phyloP scores from a whole-genome alignment of 2,113 vertebrate species.

The Cinclus cinclus region DNA sequence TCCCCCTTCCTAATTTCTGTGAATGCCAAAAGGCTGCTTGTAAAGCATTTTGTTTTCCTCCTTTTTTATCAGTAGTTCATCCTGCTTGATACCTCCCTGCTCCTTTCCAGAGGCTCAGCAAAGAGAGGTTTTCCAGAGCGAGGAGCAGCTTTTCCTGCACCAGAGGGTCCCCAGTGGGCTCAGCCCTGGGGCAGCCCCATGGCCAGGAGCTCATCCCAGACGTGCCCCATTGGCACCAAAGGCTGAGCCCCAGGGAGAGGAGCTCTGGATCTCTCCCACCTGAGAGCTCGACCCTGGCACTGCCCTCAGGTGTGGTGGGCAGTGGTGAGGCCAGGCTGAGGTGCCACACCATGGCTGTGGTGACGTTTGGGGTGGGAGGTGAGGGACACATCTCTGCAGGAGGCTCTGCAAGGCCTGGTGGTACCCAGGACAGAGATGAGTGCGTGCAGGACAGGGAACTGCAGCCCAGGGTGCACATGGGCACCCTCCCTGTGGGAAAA shows the following conservation, averaged over 20 bases:
- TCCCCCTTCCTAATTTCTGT: neutral
- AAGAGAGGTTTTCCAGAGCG: neutral
- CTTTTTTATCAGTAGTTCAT: neutral
- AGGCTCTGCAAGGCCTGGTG: fast-evolving
- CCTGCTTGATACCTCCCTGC: neutral
- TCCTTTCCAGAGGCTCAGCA: neutral
- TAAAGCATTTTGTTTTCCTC: neutral
- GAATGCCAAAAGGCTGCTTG: neutral
- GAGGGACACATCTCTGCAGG: fast-evolving
- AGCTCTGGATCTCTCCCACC: too few relatives aligned
- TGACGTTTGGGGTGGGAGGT: fast-evolving
- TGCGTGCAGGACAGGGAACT: neutral
- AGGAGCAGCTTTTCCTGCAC: neutral
- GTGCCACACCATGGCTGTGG: fast-evolving
- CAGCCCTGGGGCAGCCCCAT: fast-evolving
- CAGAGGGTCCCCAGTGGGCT: too few relatives aligned
- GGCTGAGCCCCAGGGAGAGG: neutral
- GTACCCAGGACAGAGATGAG: too few relatives aligned
- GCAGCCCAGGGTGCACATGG: neutral
- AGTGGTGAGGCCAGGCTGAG: neutral
- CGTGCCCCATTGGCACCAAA: fast-evolving
- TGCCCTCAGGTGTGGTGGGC: neutral
- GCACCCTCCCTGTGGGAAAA: fast-evolving
- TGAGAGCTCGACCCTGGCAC: neutral
- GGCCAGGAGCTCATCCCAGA: fast-evolving